These are phyloP conservation scores for Mustela lutreola DNA, from an alignment of 2,113 vertebrate species.

Conservation along the genomic window DNA sequence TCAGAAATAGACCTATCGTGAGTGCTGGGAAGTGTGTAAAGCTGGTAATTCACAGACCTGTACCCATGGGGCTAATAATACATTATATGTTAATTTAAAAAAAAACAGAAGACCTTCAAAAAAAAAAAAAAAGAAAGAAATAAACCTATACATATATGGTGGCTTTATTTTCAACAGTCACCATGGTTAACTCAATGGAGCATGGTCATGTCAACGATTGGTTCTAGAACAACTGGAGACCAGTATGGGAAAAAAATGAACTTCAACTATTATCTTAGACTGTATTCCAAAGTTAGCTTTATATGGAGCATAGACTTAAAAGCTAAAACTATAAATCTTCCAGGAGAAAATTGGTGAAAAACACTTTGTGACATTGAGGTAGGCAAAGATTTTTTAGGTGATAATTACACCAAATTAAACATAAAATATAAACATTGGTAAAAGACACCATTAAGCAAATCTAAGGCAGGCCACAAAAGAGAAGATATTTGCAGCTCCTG, in stretches of 20 bases:
- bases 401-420: conserved; percentile 30
- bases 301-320: background rate
- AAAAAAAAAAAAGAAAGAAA: background rate
- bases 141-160: background rate
- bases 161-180: conserved; percentile 29
- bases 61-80: too few species aligned
- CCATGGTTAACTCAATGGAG: background rate
- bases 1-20: background rate
- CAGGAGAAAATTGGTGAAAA: background rate
- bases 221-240: background rate
- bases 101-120: too few species aligned
- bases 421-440: background rate
- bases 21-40: too few species aligned
- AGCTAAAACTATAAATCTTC: background rate
- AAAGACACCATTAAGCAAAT: conserved; percentile 32
- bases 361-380: background rate
- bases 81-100: too few species aligned
- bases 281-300: conserved; percentile 8
- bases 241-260: background rate
- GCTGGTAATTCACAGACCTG: too few species aligned
- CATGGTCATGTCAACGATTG: background rate
- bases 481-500: conserved; percentile 35
- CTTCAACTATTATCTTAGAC: background rate
- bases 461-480: conserved; percentile 24
- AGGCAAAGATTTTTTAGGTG: conserved; percentile 1